A percentile compares a stretch with the other conserved stretches of the same genome.
These are phyloP conservation scores for Tragulus kanchil DNA, from an alignment of 2,113 vertebrate genomes.

Conservation along the genomic window DNA sequence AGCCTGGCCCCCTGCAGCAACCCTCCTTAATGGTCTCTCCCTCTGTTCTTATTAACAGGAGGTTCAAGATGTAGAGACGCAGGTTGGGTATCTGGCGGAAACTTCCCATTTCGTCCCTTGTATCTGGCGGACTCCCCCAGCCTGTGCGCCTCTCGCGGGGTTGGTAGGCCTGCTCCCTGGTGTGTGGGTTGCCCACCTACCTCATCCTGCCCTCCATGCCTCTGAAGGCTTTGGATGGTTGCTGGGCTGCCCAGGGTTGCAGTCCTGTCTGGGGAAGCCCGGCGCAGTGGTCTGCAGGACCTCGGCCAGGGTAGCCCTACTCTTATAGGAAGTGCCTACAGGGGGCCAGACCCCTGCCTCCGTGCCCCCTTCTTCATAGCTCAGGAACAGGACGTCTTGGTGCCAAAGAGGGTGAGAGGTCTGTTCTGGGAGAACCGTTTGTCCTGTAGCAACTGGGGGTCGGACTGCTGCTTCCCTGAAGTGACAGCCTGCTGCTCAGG, in stretches of 20 bases:
- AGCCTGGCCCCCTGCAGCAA: slow-evolving; percentile 55
- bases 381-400: not conserved
- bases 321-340: rapidly evolving
- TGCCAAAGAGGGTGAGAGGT: not conserved
- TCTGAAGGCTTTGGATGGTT: not conserved
- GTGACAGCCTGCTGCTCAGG: no score
- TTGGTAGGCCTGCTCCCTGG: not conserved
- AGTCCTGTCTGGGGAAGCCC: not conserved
- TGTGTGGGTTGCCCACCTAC: rapidly evolving
- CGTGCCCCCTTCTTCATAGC: rapidly evolving
- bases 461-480: not conserved
- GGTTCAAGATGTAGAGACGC: slow-evolving; percentile 90
- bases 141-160: rapidly evolving
- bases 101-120: not conserved
- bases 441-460: not conserved
- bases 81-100: no score
- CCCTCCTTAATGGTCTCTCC: slow-evolving; percentile 87
- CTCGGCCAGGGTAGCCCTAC: not conserved
- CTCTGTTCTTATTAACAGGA: slow-evolving; percentile 91
- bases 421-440: not conserved
- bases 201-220: not conserved
- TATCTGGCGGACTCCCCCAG: not conserved
- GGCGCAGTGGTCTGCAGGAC: rapidly evolving
- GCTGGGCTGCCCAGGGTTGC: not conserved
- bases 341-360: not conserved